A percentile compares a stretch with the other conserved stretches of the same genome.
These are phyloP conservation scores for Tinamus major DNA, from an alignment of 2,797 vertebrate species.

Conservation along the genomic window DNA sequence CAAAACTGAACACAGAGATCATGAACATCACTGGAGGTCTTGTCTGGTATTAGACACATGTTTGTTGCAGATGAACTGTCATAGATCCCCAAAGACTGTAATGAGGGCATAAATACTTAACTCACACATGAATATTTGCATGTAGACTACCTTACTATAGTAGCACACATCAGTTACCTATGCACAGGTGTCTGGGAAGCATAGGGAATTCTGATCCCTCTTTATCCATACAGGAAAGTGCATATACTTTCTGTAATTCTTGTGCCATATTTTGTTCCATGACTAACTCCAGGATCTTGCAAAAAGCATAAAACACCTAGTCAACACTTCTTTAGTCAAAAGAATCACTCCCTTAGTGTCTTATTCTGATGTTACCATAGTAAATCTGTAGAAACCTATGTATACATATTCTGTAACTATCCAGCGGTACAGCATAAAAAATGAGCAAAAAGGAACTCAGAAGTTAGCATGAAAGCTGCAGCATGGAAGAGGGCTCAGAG, in stretches of 20 bases:
- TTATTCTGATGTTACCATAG: no score
- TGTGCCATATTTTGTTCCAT: neutral
- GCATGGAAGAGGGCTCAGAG: neutral
- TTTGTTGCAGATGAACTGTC: neutral
- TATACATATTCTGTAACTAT: no score
- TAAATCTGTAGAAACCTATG: no score
- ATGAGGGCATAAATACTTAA: neutral
- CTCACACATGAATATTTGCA: neutral
- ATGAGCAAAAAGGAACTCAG: neutral
- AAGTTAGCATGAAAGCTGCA: neutral
- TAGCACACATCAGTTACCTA: neutral
- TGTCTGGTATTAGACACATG: neutral
- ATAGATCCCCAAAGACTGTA: neutral
- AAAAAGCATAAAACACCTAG: neutral
- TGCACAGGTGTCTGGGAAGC: rapidly evolving
- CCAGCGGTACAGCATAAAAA: no score
- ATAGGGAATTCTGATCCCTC: rapidly evolving
- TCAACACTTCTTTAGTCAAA: neutral
- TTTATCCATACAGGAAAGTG: neutral
- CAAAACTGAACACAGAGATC: no score
- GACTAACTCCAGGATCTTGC: neutral
- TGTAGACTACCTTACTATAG: neutral
- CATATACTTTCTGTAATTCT: neutral
- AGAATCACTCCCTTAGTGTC: neutral
- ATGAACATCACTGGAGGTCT: neutral